Evolutionary conservation across 2,113 vertebrate genomes (phyloP).

Genomic region (Microtus montanus): DNA sequence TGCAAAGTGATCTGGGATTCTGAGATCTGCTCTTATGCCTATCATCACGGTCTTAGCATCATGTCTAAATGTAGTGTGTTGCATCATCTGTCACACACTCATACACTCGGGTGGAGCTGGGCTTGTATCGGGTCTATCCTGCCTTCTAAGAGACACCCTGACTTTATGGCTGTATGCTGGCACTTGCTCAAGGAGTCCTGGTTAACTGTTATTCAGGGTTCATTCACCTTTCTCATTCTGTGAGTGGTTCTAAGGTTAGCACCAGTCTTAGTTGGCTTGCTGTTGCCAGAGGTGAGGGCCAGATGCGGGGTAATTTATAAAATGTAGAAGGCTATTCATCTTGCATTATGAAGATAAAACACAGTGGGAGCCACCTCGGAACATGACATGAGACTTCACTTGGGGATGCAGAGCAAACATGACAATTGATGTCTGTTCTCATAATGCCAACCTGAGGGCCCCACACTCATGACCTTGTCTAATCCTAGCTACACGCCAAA

Average conservation of each 20-base stretch:
- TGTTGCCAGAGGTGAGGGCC: neutral
- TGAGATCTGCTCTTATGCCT: neutral
- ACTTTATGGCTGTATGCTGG: accelerated
- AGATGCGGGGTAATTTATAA: neutral
- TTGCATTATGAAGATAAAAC: neutral
- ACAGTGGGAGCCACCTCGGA: neutral
- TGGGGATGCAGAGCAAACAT: neutral
- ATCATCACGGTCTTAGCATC: too few species aligned
- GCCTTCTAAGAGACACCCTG: neutral
- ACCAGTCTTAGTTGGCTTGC: neutral
- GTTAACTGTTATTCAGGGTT: neutral
- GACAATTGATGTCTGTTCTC: neutral
- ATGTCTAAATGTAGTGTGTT: too few species aligned
- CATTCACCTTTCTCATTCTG: neutral
- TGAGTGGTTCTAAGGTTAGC: neutral
- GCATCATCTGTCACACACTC: too few species aligned
- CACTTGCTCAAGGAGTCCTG: neutral
- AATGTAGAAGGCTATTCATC: neutral
- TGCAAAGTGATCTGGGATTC: neutral
- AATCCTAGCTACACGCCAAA: neutral
- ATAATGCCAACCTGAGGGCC: neutral
- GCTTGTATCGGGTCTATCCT: neutral
- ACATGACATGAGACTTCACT: neutral
- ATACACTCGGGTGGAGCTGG: neutral
- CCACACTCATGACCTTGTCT: neutral